phyloP scores from a whole-genome alignment of 2,113 vertebrate genomes.

The Hylia prasina region DNA sequence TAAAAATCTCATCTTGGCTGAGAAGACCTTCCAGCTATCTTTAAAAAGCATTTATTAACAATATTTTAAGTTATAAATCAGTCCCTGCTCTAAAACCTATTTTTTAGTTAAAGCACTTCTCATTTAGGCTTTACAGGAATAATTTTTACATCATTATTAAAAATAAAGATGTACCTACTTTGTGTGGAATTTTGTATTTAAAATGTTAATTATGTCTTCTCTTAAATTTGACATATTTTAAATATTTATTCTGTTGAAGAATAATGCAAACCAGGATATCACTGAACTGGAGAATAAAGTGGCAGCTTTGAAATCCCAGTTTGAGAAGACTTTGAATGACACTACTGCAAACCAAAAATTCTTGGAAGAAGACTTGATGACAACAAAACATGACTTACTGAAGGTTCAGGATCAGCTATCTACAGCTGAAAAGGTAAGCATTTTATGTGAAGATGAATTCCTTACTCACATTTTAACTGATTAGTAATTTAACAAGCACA shows the following conservation, averaged over 20 bases:
- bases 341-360: slow-evolving; percentile 82
- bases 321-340: slow-evolving; percentile 83
- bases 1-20: not conserved
- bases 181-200: not conserved
- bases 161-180: not conserved
- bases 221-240: not conserved
- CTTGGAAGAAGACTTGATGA: slow-evolving; percentile 85
- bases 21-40: not conserved
- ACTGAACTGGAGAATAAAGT: slow-evolving; percentile 84
- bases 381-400: slow-evolving; percentile 89
- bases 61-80: not conserved
- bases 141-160: not conserved
- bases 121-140: not conserved
- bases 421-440: slow-evolving; percentile 88
- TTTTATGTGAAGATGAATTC: not conserved
- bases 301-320: slow-evolving; percentile 82
- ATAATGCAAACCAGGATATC: slow-evolving; percentile 76
- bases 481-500: not conserved
- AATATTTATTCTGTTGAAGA: slow-evolving; percentile 50
- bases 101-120: not conserved
- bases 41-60: not conserved
- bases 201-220: not conserved
- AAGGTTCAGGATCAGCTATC: slow-evolving; percentile 88
- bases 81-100: not conserved
- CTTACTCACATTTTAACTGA: not conserved